Conservation (phyloP, 2,113 vertebrate genomes). For the Psittacara wagleri region DNA sequence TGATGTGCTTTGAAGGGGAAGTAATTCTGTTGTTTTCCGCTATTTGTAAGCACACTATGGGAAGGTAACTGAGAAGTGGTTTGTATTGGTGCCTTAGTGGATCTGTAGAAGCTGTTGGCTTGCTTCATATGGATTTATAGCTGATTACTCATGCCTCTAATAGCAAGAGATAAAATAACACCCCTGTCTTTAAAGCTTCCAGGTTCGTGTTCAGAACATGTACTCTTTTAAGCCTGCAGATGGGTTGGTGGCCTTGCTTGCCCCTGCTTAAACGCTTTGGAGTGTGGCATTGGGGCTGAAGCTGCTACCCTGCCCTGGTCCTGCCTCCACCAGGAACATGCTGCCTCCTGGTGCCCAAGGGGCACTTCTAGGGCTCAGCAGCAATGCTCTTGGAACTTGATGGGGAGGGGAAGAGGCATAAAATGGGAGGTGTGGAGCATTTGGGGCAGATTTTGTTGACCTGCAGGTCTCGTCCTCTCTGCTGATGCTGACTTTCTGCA, state of each 20-base stretch:
- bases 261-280: background rate
- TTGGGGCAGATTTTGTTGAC: background rate
- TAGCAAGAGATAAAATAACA: background rate
- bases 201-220: background rate
- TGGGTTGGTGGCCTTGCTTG: background rate
- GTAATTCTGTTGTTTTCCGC: background rate
- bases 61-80: background rate
- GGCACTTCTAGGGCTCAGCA: background rate
- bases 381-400: background rate
- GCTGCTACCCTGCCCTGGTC: background rate
- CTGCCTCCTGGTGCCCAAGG: background rate
- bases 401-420: background rate
- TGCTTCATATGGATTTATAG: background rate
- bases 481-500: background rate
- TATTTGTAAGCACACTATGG: background rate
- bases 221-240: background rate
- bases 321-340: background rate
- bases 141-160: background rate
- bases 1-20: background rate
- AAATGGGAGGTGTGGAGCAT: rapidly evolving
- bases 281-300: background rate
- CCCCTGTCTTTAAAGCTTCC: background rate
- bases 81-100: background rate
- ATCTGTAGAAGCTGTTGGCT: background rate
- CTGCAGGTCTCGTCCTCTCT: background rate